phyloP scores from a whole-genome alignment of 2,797 vertebrate species.

The Danio jaintianensis region DNA sequence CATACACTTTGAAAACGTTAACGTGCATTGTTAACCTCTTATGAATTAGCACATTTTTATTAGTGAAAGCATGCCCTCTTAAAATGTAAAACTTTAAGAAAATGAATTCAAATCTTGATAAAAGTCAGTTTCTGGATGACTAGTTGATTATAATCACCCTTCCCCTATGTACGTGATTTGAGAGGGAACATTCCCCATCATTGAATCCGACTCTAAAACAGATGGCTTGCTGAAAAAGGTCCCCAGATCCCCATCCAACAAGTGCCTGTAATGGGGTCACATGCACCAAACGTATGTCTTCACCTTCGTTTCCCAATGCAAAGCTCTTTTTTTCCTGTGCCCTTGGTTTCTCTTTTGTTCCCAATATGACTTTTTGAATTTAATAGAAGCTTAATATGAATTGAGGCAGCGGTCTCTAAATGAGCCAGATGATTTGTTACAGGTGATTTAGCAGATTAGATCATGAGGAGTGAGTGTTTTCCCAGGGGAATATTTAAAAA shows the following conservation, averaged over 20 bases:
- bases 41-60: neutral
- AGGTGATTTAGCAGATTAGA: constrained; percentile 51
- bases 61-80: neutral
- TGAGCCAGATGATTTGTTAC: constrained; percentile 52
- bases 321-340: constrained; percentile 44
- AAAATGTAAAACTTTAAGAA: neutral
- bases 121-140: neutral
- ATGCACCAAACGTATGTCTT: constrained; percentile 46
- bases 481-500: neutral
- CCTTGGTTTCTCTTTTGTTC: constrained; percentile 56
- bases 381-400: constrained; percentile 35
- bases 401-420: constrained; percentile 37
- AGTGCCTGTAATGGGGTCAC: constrained; percentile 58
- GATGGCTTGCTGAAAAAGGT: constrained; percentile 58
- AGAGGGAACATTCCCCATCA: constrained; percentile 30
- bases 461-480: constrained; percentile 40
- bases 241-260: constrained; percentile 55
- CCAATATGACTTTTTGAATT: constrained; percentile 41
- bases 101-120: neutral
- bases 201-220: constrained; percentile 56
- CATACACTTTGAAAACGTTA: no score
- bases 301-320: constrained; percentile 41
- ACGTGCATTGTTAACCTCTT: no score
- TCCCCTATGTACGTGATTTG: constrained; percentile 23
- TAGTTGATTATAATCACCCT: constrained; percentile 15